These are phyloP conservation scores for Gallinago media DNA, from an alignment of 2,113 vertebrate species.

Conservation along the genomic window DNA sequence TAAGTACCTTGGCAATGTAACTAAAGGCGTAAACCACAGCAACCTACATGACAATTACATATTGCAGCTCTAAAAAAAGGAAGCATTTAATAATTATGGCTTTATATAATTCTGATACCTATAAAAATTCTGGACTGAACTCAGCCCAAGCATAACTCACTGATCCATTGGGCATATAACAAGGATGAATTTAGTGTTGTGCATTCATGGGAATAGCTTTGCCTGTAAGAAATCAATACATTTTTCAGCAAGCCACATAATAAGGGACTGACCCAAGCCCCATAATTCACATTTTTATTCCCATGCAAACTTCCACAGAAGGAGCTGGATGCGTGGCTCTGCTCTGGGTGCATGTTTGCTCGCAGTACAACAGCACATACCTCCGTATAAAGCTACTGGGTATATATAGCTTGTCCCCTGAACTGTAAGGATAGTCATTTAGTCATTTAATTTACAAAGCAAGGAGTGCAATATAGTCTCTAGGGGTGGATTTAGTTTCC, in stretches of 20 bases:
- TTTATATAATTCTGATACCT: constrained; percentile 44
- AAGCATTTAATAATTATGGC: constrained; percentile 54
- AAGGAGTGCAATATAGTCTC: not conserved
- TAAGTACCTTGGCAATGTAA: constrained; percentile 69
- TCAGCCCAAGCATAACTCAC: not conserved
- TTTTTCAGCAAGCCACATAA: constrained; percentile 42
- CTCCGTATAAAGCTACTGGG: not conserved
- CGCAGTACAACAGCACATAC: not conserved
- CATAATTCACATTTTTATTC: constrained; percentile 48
- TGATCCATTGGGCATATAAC: not conserved
- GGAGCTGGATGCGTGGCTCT: not conserved
- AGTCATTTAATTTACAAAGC: not conserved
- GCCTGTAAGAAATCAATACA: constrained; percentile 39
- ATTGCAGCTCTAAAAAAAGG: constrained; percentile 65
- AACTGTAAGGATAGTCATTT: not conserved
- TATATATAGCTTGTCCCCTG: not conserved
- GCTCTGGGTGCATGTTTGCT: not conserved
- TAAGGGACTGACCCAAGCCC: not conserved
- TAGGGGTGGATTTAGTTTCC: not conserved
- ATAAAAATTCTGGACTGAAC: constrained; percentile 39
- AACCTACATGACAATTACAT: constrained; percentile 63
- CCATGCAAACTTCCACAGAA: not conserved
- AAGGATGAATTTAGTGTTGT: constrained; percentile 24
- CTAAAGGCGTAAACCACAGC: constrained; percentile 66
- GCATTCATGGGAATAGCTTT: constrained; percentile 34